Percentiles rank a stretch among this genome's conserved stretches.
These are phyloP conservation scores for Serripes groenlandicus DNA, from an alignment of 2,888 invertebrate genomes.

Conservation along the genomic window DNA sequence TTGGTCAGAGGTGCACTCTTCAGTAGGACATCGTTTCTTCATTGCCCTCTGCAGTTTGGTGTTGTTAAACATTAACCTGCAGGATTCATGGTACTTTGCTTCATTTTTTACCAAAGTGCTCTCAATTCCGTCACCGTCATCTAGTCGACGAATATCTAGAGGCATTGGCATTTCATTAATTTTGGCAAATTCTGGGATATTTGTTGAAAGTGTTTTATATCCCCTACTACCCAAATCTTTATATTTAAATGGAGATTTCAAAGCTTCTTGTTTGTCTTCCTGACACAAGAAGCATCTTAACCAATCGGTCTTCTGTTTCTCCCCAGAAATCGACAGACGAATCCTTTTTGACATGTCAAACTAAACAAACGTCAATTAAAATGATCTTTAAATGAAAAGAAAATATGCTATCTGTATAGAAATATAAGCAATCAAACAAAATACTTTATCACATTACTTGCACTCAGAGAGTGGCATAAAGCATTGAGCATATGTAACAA, in stretches of 20 bases:
- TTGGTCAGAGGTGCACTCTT: not conserved
- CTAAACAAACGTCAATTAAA: too few relatives aligned
- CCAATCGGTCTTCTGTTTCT: too few relatives aligned
- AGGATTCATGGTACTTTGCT: constrained; percentile 64
- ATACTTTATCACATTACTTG: too few relatives aligned
- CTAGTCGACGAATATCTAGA: constrained; percentile 50
- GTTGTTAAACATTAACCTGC: constrained; percentile 53
- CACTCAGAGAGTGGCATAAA: too few relatives aligned
- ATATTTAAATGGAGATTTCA: constrained; percentile 17
- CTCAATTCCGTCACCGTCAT: constrained; percentile 64
- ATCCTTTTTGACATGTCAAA: too few relatives aligned
- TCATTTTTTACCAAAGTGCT: constrained; percentile 51
- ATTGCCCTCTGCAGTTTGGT: constrained; percentile 53
- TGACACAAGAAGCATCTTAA: constrained; percentile 22
- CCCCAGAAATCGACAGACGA: too few relatives aligned
- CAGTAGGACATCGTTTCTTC: constrained; percentile 22
- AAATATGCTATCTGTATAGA: too few relatives aligned
- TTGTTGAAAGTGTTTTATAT: constrained; percentile 36
- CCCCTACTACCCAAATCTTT: constrained; percentile 23
- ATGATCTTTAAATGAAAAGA: too few relatives aligned
- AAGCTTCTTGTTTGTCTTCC: constrained; percentile 12
- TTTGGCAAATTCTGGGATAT: constrained; percentile 44
- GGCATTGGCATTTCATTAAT: constrained; percentile 48
- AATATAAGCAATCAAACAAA: too few relatives aligned
- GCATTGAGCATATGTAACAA: too few relatives aligned